Base-by-base conservation (phyloP, 2,113 vertebrate species). In the Ammodytes dubius region DNA sequence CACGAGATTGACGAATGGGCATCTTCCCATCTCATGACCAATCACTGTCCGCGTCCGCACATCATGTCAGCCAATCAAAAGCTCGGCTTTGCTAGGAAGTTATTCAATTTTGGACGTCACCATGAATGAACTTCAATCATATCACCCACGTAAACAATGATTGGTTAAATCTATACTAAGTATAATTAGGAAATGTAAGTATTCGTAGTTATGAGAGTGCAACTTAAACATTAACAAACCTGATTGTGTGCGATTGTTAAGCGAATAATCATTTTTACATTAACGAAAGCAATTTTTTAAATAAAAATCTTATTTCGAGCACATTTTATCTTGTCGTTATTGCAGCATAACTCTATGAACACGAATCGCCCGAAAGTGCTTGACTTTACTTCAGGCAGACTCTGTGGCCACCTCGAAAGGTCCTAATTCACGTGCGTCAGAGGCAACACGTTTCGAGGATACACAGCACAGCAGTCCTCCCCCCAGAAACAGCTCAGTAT, bases 351-450 rank as follows among this genome's bases (percentile, higher is more conserved):
- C 27, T 1, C 27, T 27, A 27, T 27, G 27, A 27, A 27, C 5
- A 45, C 4, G 12, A 50, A 12, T 67, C 35, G 4, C 27, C 3
- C 9, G 8, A 69, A 3, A 1, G 49, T 4, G 0, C 13, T 39
- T 39, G 6, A 0, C 0, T 84, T 82, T 80, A 12, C 8, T 12
- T 85, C 93, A 92, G 94, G 95, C 95, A 77, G 2, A 56, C 39
- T 1, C 11, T 1, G 10, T 4, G 70, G 90, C 53, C 68, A 70
- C 76, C 67, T 39, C 14, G 0, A 11, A 5, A 2, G 90, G 95
- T 93, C 94, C 89, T 95, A 7, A 59, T 82, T 88, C 87, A 92
- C 84, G 74, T 88, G 81, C 80, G 90, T 92, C 86, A 89, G 46
- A 67, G 42, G 65, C 72, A 90, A 75, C 87, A 85, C 87, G 83